Percentiles rank a stretch among this genome's conserved stretches.
phyloP scores from a whole-genome alignment of 2,888 invertebrate species.

The Antitype chi region DNA sequence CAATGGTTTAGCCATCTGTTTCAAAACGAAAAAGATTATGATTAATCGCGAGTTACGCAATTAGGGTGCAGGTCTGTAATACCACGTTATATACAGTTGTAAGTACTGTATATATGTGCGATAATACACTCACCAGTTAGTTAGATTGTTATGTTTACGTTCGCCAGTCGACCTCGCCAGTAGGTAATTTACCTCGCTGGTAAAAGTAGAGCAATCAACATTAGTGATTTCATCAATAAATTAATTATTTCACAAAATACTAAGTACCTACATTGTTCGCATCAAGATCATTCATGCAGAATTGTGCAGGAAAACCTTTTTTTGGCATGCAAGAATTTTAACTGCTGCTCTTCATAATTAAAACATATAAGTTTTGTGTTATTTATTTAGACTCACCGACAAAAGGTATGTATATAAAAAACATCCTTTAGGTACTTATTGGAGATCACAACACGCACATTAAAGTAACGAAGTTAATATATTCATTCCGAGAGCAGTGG shows the following conservation, averaged over 20 bases:
- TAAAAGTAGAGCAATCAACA: constrained; percentile 31
- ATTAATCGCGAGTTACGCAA: no score
- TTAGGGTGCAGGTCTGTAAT: neutral
- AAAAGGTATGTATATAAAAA: no score
- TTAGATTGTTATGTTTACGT: constrained; percentile 46
- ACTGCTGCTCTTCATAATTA: neutral
- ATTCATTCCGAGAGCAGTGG: neutral
- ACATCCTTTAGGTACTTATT: no score
- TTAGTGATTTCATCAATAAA: neutral
- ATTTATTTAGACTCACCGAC: neutral
- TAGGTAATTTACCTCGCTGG: constrained; percentile 31
- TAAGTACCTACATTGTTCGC: neutral
- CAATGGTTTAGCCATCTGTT: no score
- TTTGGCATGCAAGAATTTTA: neutral
- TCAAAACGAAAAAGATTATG: no score
- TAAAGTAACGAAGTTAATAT: neutral
- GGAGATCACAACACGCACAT: neutral
- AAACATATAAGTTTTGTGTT: neutral
- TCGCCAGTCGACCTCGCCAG: constrained; percentile 53
- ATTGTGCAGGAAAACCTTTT: neutral
- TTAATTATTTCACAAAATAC: constrained; percentile 2
- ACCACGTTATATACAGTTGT: neutral
- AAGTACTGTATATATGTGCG: neutral
- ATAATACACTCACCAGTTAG: constrained; percentile 16
- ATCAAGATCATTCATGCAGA: constrained; percentile 14